Conservation (phyloP, 2,113 vertebrate species). For the Chaenocephalus aceratus region DNA sequence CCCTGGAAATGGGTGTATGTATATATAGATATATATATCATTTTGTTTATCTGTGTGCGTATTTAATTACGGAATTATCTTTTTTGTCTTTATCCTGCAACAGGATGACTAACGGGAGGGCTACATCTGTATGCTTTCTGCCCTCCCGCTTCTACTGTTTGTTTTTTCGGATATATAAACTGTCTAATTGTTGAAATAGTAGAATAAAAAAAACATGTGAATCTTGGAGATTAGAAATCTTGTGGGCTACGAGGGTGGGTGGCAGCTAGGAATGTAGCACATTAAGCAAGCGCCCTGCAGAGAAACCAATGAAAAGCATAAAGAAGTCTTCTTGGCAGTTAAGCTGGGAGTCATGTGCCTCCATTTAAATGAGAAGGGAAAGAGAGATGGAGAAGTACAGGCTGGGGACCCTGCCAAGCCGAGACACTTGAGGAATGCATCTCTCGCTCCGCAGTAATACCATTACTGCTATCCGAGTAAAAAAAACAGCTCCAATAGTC, state of each 20-base stretch:
- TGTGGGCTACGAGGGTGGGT: constrained; percentile 24
- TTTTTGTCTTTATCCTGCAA: no score
- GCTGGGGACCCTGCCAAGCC: constrained; percentile 64
- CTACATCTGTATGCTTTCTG: no score
- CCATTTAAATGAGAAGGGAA: constrained; percentile 73
- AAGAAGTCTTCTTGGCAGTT: constrained; percentile 67
- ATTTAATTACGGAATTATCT: no score
- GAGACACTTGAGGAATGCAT: constrained; percentile 77
- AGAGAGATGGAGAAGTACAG: constrained; percentile 46
- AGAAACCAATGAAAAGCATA: constrained; percentile 59
- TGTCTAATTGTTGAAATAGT: no score
- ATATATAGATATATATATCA: no score
- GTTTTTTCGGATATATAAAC: no score
- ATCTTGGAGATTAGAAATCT: constrained; percentile 4
- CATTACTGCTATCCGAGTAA: constrained; percentile 60
- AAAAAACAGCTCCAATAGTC: constrained; percentile 39
- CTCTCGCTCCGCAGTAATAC: constrained; percentile 32
- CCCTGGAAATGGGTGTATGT: no score
- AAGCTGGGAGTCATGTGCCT: constrained; percentile 73
- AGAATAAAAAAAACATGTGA: constrained; percentile 18
- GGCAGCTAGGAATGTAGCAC: constrained; percentile 55
- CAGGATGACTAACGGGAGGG: no score
- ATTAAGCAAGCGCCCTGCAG: constrained; percentile 46
- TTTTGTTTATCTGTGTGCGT: no score
- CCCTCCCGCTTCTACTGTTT: no score